A percentile compares a stretch with the other conserved stretches of the same genome.
These are phyloP conservation scores for Phyllotis vaccarum DNA, from an alignment of 2,797 vertebrate species.

Conservation along the genomic window DNA sequence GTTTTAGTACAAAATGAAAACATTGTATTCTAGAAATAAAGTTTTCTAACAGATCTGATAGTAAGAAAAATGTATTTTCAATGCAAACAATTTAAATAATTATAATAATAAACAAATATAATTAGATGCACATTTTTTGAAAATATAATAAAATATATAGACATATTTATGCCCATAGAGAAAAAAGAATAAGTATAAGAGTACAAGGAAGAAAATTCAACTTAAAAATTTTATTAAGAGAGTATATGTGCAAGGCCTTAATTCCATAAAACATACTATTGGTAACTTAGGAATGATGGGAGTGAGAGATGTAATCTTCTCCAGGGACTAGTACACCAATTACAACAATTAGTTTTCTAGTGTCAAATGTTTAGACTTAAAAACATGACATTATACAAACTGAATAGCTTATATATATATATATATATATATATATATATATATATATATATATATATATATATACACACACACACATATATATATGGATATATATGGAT, in stretches of 20 bases:
- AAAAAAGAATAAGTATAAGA: background rate
- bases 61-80: background rate
- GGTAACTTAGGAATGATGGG: background rate
- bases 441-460: no score
- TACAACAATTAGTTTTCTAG: background rate
- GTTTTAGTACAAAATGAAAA: background rate
- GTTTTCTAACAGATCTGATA: rapidly evolving
- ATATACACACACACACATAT: no score
- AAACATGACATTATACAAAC: background rate
- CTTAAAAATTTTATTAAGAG: no score
- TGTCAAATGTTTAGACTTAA: background rate
- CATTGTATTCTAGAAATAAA: background rate
- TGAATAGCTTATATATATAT: background rate
- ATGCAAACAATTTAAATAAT: background rate
- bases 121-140: background rate
- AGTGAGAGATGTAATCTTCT: background rate
- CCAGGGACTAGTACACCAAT: background rate
- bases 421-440: no score
- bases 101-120: background rate
- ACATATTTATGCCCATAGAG: no score
- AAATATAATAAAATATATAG: background rate
- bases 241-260: background rate
- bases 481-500: no score
- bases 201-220: background rate
- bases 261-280: no score